phyloP scores from a whole-genome alignment of 2,888 invertebrate species.

The Orgyia antiqua region DNA sequence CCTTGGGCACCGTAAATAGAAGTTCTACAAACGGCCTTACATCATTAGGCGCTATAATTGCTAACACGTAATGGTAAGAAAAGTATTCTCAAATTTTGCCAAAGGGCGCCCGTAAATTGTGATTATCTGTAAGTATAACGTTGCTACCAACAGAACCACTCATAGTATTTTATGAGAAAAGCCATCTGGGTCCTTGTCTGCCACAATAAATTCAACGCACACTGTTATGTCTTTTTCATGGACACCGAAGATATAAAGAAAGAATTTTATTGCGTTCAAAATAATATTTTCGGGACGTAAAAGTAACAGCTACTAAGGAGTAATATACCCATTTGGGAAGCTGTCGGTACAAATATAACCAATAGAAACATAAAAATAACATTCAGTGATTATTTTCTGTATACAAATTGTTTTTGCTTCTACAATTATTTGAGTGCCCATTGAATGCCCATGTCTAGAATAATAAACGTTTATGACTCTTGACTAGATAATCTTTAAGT shows the following conservation, averaged over 20 bases:
- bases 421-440: conserved; percentile 25
- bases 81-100: conserved; percentile 54
- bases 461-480: no score
- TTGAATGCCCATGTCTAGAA: no score
- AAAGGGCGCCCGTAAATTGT: conserved; percentile 70
- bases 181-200: conserved; percentile 71
- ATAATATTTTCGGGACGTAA: conserved; percentile 48
- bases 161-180: conserved; percentile 72
- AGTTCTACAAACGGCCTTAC: conserved; percentile 35
- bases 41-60: conserved; percentile 63
- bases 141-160: conserved; percentile 66
- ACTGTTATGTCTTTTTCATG: conserved; percentile 74
- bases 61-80: conserved; percentile 50
- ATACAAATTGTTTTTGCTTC: conserved; percentile 11
- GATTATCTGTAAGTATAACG: conserved; percentile 74
- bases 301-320: conserved; percentile 33
- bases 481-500: no score
- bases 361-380: conserved; percentile 20
- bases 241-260: conserved; percentile 60
- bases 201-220: conserved; percentile 72
- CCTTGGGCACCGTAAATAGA: conserved; percentile 39
- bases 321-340: conserved; percentile 27
- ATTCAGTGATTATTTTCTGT: conserved; percentile 23
- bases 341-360: conserved; percentile 17
- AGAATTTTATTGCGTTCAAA: conserved; percentile 60